Base-by-base conservation (phyloP, 2,113 vertebrate species). In the Willisornis vidua region DNA sequence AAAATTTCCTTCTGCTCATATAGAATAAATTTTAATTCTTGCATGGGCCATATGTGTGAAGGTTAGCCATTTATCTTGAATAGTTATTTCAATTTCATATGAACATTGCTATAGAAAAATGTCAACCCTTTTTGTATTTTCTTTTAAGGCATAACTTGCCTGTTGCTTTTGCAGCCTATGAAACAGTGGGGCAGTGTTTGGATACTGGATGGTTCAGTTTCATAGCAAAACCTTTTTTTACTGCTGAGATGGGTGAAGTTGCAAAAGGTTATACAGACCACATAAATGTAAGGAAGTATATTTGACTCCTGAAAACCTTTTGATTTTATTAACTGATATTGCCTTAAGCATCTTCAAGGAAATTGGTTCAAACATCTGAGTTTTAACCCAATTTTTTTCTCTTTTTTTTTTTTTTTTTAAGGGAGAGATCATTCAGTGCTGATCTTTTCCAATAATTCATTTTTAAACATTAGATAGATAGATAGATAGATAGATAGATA, bases 231-330 rank as follows among this genome's bases (percentile, higher is more conserved):
- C 17, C 49, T 74, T 51, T 67, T 77, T 88, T 87, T 85, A 43
- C 51, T 93, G 58, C 28, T 70, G 49, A 76, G 46, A 29, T 83
- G 37, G 55, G 26, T 26, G 73, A 77, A 73, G n/a, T 46, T 93
- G 33, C n/a, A 85, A 71, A 90, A 86, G 63, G 87, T 89, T 94
- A 51, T 41, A 80, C 35, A 93, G 89, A 81, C 52, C 31, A 41
- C 11, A 59, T 67, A 71, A 85, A 85, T 55, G 75, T 79, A 76
- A 51, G 74, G 55, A 87, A 91, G 59, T 62, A 22, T 80, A 71
- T 93, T 83, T 91, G 85, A 86, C 72, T 91, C 35, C 91, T 77
- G 80, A 90, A 84, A 91, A 41, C 46, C 18, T 88, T 94, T 93
- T 86, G 63, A 83, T 91, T 93, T 86, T 86, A 77, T 91, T 90